Evolutionary conservation across 2,113 vertebrate species (phyloP).

Genomic region (Lycocorax pyrrhopterus): DNA sequence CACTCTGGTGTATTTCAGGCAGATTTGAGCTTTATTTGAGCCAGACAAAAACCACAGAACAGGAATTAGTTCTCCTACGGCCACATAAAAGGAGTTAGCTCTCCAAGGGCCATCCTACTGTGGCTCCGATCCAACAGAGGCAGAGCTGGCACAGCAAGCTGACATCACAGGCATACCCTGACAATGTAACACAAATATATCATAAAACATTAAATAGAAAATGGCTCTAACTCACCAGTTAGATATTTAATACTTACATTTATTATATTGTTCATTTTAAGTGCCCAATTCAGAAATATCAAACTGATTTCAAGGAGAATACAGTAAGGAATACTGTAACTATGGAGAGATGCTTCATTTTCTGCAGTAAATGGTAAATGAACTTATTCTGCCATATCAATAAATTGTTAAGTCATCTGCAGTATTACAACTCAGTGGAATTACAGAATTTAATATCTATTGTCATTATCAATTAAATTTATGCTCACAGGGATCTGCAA

Average conservation of each 20-base stretch:
- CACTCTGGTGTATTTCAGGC: neutral
- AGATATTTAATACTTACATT: conserved; percentile 23
- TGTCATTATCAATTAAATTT: neutral
- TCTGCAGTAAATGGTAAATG: neutral
- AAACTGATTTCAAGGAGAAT: neutral
- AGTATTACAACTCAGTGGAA: neutral
- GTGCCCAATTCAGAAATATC: neutral
- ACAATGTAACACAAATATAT: neutral
- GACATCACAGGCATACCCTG: neutral
- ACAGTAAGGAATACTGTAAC: neutral
- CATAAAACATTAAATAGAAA: neutral
- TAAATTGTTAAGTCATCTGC: neutral
- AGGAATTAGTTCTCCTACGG: neutral
- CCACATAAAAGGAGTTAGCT: neutral
- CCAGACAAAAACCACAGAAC: neutral
- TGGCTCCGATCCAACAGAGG: neutral
- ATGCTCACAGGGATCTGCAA: neutral
- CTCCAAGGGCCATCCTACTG: neutral
- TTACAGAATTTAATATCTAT: neutral
- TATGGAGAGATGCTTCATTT: neutral
- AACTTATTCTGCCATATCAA: neutral
- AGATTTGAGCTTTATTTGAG: conserved; percentile 4
- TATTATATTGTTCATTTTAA: conserved; percentile 4
- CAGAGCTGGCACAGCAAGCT: conserved; percentile 2
- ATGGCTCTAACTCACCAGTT: neutral